Conservation (phyloP, 2,888 invertebrate species). For the Lapara coniferarum region DNA sequence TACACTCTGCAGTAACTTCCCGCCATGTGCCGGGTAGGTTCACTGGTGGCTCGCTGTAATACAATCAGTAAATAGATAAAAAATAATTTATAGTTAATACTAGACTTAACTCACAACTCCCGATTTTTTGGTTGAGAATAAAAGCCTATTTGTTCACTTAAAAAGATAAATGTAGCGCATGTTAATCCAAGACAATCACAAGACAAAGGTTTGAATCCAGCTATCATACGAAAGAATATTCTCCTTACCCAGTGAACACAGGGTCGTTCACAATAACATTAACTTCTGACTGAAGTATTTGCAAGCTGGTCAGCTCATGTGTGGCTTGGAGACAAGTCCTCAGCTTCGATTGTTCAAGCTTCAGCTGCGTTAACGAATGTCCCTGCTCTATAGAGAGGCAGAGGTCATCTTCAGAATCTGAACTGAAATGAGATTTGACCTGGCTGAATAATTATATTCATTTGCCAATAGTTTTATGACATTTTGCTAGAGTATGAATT, state of each 20-base stretch:
- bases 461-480: neutral
- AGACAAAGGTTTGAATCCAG: too few relatives aligned
- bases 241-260: slow-evolving; percentile 50
- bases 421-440: slow-evolving; percentile 49
- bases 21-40: slow-evolving; percentile 59
- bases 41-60: slow-evolving; percentile 54
- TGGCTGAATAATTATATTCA: neutral
- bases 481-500: too few relatives aligned
- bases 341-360: slow-evolving; percentile 44
- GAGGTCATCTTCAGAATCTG: slow-evolving; percentile 60
- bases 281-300: slow-evolving; percentile 59
- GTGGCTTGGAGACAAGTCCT: slow-evolving; percentile 63
- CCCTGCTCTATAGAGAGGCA: slow-evolving; percentile 35
- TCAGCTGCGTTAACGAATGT: slow-evolving; percentile 48
- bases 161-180: too few relatives aligned
- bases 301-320: slow-evolving; percentile 61
- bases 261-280: slow-evolving; percentile 59
- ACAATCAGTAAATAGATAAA: neutral
- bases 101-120: too few relatives aligned
- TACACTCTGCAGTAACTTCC: slow-evolving; percentile 66
- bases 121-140: too few relatives aligned
- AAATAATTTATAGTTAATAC: too few relatives aligned
- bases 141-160: too few relatives aligned
- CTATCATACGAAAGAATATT: too few relatives aligned
- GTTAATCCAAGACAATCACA: too few relatives aligned